Percentiles rank a stretch among this genome's conserved stretches.
phyloP scores from a whole-genome alignment of 2,113 vertebrate species.

The Progne subis region DNA sequence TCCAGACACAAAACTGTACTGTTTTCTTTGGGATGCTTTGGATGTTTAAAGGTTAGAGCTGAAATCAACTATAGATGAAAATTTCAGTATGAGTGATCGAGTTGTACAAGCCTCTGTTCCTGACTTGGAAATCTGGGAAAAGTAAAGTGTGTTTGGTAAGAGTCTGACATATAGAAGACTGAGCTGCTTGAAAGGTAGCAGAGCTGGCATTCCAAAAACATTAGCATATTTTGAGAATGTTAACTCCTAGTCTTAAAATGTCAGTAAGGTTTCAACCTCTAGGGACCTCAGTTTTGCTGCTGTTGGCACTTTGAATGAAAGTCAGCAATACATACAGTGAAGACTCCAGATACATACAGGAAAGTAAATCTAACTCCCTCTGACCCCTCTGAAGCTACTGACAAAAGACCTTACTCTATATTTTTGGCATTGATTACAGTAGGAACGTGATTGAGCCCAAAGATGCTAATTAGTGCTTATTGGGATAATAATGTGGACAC shows the following conservation, averaged over 20 bases:
- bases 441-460: constrained; percentile 23
- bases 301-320: not conserved
- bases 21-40: not conserved
- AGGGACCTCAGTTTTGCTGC: not conserved
- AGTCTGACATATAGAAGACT: not conserved
- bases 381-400: not conserved
- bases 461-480: constrained; percentile 47
- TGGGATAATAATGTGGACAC: constrained; percentile 26
- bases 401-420: not conserved
- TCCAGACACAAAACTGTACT: not conserved
- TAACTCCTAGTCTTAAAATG: not conserved
- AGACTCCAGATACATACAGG: not conserved
- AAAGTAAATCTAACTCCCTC: not conserved
- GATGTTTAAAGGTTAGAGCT: not conserved
- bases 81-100: not conserved
- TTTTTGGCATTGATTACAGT: constrained; percentile 25
- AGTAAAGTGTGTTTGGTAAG: not conserved
- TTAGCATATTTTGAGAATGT: not conserved
- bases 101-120: not conserved
- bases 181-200: not conserved
- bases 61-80: not conserved
- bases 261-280: not conserved
- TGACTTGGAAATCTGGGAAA: not conserved
- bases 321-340: not conserved
- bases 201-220: not conserved